Base-by-base conservation (phyloP, 2,888 invertebrate genomes). In the Minunthozetes semirufus region DNA sequence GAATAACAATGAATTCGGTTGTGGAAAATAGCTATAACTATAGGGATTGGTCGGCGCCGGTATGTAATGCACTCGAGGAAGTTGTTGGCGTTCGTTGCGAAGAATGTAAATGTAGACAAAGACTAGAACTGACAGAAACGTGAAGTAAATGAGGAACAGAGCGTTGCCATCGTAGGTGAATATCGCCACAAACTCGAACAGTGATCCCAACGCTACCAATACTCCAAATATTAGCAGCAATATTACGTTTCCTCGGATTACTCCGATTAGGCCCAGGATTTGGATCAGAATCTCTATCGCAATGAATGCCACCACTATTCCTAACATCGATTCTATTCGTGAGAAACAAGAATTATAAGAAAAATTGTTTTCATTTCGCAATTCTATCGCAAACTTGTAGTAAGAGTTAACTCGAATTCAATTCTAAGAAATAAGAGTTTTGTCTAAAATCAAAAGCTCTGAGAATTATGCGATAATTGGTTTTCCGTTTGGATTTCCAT, bases 21-120 rank as follows among this genome's bases (percentile, higher is more conserved):
- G 33, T 4, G 63, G 63, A 38, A 63, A 63, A 33, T 38, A 38
- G 38, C 63, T 63, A 63, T 63, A 63, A 63, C 33, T 29, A n/a
- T 63, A 63, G 17, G 63, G 63, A 63, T 63, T 63, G 19, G 63
- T 63, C 38, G 63, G 63, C 33, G 63, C 63, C 38, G 63, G 63
- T 15, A 63, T 63, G 33, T 63, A 63, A n/a, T 63, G 63, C 2
- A 63, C 38, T 33, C 63, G 3, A 9, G 63, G 63, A 15, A 63
- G 63, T 33, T 38, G 63, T 63, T 63, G 63, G 5, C 63, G 29
- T 33, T 63, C 63, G 11, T 29, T 63, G 11, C 63, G 63, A 19
- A 63, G 11, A 3, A 63, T 17, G 27, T 38, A 63, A n/a, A 63
- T 63, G 63, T 63, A 63, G 19, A 63, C 63, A 63, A 63, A 63